Base-by-base conservation (phyloP, 2,888 invertebrate genomes). In the Phrixothrix hirtus region DNA sequence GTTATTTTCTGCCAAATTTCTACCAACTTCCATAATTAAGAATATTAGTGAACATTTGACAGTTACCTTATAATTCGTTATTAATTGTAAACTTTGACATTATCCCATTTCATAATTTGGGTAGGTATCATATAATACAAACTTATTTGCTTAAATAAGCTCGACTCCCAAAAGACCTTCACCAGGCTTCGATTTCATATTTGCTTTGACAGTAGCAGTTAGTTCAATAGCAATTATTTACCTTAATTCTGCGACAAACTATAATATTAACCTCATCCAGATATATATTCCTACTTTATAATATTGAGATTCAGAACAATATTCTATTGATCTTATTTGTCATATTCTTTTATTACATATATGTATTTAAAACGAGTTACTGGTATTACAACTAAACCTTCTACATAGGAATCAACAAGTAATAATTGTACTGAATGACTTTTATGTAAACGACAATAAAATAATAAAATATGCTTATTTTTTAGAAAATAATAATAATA, bases 191-290 rank as follows among this genome's bases (percentile, higher is more conserved):
- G 42, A 43, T 43, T 32, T 15, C 26, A 32, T 43, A 43, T 43
- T 43, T 43, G 15, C 26, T n/a, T 14, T 32, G 25, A 26, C 42
- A 34, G 26, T 37, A 38, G 12, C 36, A 38, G 26, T 13, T 27
- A 43, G 42, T 31, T 34, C 34, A 15, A 32, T 30, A 32, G 34
- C 25, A 43, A 43, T 43, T 43, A 43, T 34, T 43, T 25, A 43
- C 42, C 32, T 43, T 43, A 43, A 43, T 43, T 43, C 31, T 41
- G 31, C 42, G 21, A 25, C 42, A 43, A n/a, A n/a, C n/a, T n/a
- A n/a, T n/a, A n/a, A n/a, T n/a, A n/a, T n/a, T n/a, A n/a, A n/a
- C n/a, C n/a, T n/a, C n/a, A n/a, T n/a, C n/a, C n/a, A n/a, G n/a
- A n/a, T n/a, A n/a, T n/a, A n/a, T n/a, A n/a, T n/a, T n/a, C n/a